Percentiles rank a stretch among this genome's conserved stretches.
phyloP scores from a whole-genome alignment of 2,888 invertebrate genomes.

The Cryptophagus acutangulus region DNA sequence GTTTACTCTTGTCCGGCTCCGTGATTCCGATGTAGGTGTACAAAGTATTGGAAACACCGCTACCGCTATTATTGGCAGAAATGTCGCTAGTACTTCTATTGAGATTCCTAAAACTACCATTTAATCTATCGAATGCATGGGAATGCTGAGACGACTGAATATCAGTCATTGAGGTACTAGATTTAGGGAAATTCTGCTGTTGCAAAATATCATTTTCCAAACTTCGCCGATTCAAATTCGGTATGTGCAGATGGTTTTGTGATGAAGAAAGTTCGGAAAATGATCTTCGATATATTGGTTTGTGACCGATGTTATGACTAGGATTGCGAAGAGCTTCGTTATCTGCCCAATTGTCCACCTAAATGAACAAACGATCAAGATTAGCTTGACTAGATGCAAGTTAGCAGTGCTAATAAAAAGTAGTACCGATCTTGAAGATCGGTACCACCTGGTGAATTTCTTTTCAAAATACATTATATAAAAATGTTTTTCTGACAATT shows the following conservation, averaged over 20 bases:
- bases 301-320: constrained; percentile 39
- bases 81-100: constrained; percentile 42
- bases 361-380: not conserved
- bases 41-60: constrained; percentile 33
- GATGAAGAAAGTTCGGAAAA: constrained; percentile 46
- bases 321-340: constrained; percentile 43
- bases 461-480: too few species aligned
- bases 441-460: too few species aligned
- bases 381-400: too few species aligned
- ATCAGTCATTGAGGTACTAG: constrained; percentile 46
- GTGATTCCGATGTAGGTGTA: constrained; percentile 47
- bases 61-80: constrained; percentile 26
- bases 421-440: too few species aligned
- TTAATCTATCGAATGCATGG: constrained; percentile 21
- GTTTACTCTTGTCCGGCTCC: constrained; percentile 39
- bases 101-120: constrained; percentile 28
- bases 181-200: constrained; percentile 37
- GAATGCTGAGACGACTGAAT: constrained; percentile 39
- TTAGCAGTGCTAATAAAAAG: too few species aligned
- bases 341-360: constrained; percentile 49
- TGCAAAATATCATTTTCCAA: constrained; percentile 40
- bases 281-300: constrained; percentile 49
- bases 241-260: constrained; percentile 20
- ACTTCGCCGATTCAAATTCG: constrained; percentile 44
- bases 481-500: too few species aligned